A percentile compares a stretch with the other conserved stretches of the same genome.
phyloP scores from a whole-genome alignment of 1,140 invertebrate species.

The Hyposmocoma kahamanoa region DNA sequence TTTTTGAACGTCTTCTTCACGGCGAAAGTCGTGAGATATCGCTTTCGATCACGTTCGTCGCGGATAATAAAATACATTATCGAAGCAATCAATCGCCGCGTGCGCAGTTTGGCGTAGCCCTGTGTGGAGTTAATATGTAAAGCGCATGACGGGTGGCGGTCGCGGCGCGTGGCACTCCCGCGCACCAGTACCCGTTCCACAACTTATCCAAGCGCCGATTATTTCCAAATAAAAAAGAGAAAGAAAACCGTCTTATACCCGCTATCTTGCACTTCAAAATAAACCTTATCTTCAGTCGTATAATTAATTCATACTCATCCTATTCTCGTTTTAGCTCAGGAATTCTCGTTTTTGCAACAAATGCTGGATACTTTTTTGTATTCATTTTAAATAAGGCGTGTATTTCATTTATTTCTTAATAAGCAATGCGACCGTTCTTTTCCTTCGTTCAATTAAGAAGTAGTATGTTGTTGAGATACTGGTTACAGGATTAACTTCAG shows the following conservation, averaged over 20 bases:
- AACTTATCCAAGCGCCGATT: conserved; percentile 18
- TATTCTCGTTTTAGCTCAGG: conserved; percentile 16
- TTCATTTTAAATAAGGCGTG: conserved; percentile 35
- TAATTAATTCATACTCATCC: conserved; percentile 16
- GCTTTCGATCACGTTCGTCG: too few relatives aligned
- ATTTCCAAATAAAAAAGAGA: conserved; percentile 35
- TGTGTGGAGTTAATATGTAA: too few relatives aligned
- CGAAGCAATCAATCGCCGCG: too few relatives aligned
- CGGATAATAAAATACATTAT: too few relatives aligned
- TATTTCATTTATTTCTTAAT: conserved; percentile 64
- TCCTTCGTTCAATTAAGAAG: conserved; percentile 56
- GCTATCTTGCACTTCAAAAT: conserved; percentile 19
- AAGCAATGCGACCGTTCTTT: conserved; percentile 42
- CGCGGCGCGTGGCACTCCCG: conserved; percentile 32
- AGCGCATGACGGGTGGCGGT: neutral
- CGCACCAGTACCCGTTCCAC: conserved; percentile 22
- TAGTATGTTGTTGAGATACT: too few relatives aligned
- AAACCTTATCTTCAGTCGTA: conserved; percentile 10
- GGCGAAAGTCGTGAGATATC: too few relatives aligned
- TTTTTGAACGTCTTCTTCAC: too few relatives aligned
- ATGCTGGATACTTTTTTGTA: conserved; percentile 21
- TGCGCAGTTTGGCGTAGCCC: too few relatives aligned
- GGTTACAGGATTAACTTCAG: too few relatives aligned
- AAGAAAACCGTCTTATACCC: too few relatives aligned
- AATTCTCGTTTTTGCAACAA: conserved; percentile 27